These are phyloP conservation scores for Saxidomus purpurata DNA, from an alignment of 1,140 invertebrate species.

Conservation along the genomic window DNA sequence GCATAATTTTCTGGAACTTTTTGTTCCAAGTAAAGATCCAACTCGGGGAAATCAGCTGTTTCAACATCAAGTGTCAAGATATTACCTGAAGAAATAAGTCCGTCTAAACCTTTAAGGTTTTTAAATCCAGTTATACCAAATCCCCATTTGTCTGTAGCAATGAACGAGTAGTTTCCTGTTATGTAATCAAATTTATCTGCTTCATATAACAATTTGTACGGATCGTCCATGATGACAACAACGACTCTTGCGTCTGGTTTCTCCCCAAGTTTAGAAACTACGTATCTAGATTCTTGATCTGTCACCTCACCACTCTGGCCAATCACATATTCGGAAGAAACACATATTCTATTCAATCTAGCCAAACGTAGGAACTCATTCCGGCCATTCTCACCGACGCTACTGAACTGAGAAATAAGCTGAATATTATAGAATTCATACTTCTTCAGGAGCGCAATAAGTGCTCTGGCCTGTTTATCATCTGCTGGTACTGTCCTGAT, in stretches of 20 bases:
- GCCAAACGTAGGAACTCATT: conserved; percentile 81
- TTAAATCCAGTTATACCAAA: conserved; percentile 79
- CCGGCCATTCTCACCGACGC: conserved; percentile 74
- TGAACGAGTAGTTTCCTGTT: conserved; percentile 89
- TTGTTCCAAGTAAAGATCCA: conserved; percentile 84
- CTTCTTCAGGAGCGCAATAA: conserved; percentile 86
- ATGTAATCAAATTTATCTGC: conserved; percentile 85
- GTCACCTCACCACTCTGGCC: conserved; percentile 74
- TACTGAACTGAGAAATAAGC: conserved; percentile 79
- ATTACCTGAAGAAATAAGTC: conserved; percentile 80
- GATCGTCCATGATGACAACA: conserved; percentile 91
- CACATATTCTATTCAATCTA: conserved; percentile 80
- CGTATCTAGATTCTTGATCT: conserved; percentile 71
- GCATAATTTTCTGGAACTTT: conserved; percentile 83
- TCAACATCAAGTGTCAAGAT: conserved; percentile 86
- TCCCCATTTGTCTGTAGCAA: conserved; percentile 93
- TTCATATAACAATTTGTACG: conserved; percentile 90
- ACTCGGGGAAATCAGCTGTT: conserved; percentile 85
- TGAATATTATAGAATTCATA: conserved; percentile 82
- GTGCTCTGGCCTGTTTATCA: conserved; percentile 92
- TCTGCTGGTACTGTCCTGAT: conserved; percentile 94
- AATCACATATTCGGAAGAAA: conserved; percentile 78
- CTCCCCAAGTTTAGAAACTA: conserved; percentile 77
- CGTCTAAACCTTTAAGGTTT: conserved; percentile 90
- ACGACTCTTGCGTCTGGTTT: conserved; percentile 89